Base-by-base conservation (phyloP, 2,113 vertebrate species). In the Myrmecobius fasciatus region DNA sequence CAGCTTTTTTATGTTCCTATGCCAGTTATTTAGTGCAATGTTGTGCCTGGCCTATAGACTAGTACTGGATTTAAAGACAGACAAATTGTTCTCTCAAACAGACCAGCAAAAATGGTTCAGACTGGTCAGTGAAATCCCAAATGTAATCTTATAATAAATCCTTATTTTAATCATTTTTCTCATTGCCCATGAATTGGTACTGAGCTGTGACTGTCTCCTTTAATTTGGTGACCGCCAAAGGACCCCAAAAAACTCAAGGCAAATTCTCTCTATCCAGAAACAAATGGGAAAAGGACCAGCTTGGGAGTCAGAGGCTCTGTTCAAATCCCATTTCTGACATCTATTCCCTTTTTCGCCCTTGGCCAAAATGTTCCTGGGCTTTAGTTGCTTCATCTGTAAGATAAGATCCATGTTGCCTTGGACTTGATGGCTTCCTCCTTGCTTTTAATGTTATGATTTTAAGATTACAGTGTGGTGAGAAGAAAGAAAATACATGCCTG, bases 401-500 rank as follows among this genome's bases (percentile, higher is more conserved):
- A 43, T 83, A 20, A 83, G 54, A 28, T 9, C 25, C 8, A 83
- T 83, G 17, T 43, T 83, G n/a, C 36, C 4, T 83, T 83, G n/a
- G 2, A 43, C n/a, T 43, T 83, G 67, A 83, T 43, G 17, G 36
- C 20, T n/a, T 83, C n/a, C 17, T n/a, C 8, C 20, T 20, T 43
- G 2, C n/a, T 43, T 83, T 83, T 83, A 83, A 43, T 83, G 43
- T 83, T 43, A 43, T 83, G 17, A 83, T 20, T 20, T 83, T 83
- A 83, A 22, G 20, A 83, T 43, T 43, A 12, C 97, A 97, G 97
- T 95, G 89, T 96, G 96, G 97, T 97, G 96, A 97, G 93, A 92
- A 96, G 95, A 93, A 96, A 95, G 89, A 94, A 96, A 97, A 97
- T 97, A 95, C 95, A 96, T 89, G 91, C 95, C 95, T 94, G 97